Conservation (phyloP, 2,113 vertebrate species). For the Cephalopholis sonnerati region DNA sequence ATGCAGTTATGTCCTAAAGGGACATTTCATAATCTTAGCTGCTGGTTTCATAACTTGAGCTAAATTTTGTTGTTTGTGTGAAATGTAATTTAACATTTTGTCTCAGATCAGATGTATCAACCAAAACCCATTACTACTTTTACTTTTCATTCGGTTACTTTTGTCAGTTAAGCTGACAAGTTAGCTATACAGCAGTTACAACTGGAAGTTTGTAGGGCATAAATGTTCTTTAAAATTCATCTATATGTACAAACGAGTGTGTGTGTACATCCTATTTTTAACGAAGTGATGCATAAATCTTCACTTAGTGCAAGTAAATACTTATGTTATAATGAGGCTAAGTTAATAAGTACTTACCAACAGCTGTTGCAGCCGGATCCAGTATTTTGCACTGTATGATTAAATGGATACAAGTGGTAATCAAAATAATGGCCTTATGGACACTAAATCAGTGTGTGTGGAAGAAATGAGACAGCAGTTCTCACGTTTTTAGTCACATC, state of each 20-base stretch:
- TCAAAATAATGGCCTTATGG: not conserved
- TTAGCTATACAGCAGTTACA: not conserved
- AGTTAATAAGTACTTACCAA: not conserved
- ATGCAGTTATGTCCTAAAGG: no score
- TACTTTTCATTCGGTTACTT: not conserved
- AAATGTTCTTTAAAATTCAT: not conserved
- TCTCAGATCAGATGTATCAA: not conserved
- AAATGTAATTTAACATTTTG: not conserved
- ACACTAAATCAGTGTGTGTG: not conserved
- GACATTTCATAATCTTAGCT: no score
- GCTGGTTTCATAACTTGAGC: no score
- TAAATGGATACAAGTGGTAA: slow-evolving; percentile 16
- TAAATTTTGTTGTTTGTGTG: not conserved
- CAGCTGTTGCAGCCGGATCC: not conserved
- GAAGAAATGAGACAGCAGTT: slow-evolving; percentile 4
- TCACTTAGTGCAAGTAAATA: not conserved
- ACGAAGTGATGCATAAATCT: not conserved
- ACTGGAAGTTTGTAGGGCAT: not conserved
- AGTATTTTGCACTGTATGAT: not conserved
- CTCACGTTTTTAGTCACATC: slow-evolving; percentile 22
- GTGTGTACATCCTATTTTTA: not conserved
- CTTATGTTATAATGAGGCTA: not conserved
- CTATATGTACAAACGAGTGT: not conserved
- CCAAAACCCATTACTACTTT: not conserved
- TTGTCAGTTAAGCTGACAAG: not conserved